Base-by-base conservation (phyloP, 2,113 vertebrate species). In the Leucoraja erinaceus region DNA sequence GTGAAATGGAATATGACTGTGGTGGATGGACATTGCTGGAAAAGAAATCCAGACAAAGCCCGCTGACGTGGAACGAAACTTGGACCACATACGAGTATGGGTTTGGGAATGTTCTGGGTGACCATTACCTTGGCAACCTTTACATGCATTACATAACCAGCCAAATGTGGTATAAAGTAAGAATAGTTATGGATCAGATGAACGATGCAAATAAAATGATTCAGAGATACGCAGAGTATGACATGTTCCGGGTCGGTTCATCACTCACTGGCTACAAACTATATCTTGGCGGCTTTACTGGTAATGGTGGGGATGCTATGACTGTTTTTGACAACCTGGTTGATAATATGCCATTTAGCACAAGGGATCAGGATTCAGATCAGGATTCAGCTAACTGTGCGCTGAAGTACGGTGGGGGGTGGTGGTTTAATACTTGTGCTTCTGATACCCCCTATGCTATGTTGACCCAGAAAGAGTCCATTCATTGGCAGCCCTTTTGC, bases 121-220 rank as follows among this genome's bases (percentile, higher is more conserved):
- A 93, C 12, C 94, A 94, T 68, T 56, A 81, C n/a, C 93, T 93
- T 25, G 93, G 94, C 75, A 95, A 93, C 7, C 47, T 94, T 22
- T 94, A 47, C 28, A 94, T 94, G 38, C 93, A 93, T 25, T 93
- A 94, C 20, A 93, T 93, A 93, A 94, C 93, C 0, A 0, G 0
- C 0, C 93, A 94, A 61, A 94, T 94, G 78, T 94, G 79, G 94
- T 93, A 95, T 93, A 93, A 94, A 93, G 93, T 76, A 68, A 93
- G 94, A 93, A 93, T 93, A 93, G 61, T 93, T 74, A 5, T 94
- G 59, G 93, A 94, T 86, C 47, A 88, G 9, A 0, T 78, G 0
- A 47, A 78, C n/a, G 10, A 16, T 20, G 38, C 77, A 0, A 16
- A 16, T 31, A 72, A 20, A 72, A 54, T 0, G 3, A 0, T 9